Conservation (phyloP, 2,113 vertebrate species). For the Eidolon helvum region DNA sequence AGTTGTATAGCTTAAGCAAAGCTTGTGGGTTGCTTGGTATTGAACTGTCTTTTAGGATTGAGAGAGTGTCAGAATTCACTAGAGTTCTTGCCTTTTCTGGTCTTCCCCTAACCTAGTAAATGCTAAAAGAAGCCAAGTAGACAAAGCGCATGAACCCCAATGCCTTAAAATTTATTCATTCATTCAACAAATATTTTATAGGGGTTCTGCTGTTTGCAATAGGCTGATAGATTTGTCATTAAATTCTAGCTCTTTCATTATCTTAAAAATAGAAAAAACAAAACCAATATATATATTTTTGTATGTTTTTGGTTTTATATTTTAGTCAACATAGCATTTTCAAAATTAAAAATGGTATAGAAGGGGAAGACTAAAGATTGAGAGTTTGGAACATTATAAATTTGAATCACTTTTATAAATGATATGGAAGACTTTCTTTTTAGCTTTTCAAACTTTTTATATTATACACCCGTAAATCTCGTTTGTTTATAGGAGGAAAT, state of each 20-base stretch:
- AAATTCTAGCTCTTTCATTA: background rate
- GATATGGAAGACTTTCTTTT: background rate
- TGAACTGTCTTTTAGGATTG: background rate
- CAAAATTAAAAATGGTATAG: slow-evolving; percentile 3
- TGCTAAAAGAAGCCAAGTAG: background rate
- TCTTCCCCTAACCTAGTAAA: slow-evolving; percentile 23
- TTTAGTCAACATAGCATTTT: slow-evolving; percentile 35
- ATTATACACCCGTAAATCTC: background rate
- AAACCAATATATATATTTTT: background rate
- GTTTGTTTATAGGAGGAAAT: slow-evolving; percentile 38
- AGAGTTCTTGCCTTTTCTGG: background rate
- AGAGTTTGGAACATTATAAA: background rate
- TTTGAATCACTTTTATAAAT: slow-evolving; percentile 10
- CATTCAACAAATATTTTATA: slow-evolving; percentile 10
- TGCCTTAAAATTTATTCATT: slow-evolving; percentile 16
- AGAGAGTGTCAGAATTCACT: background rate
- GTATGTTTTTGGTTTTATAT: background rate
- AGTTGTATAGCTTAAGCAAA: background rate
- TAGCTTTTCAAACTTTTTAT: background rate
- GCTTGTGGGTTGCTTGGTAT: slow-evolving; percentile 11
- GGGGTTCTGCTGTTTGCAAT: background rate
- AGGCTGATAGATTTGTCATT: background rate
- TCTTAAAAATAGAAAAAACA: slow-evolving; percentile 3
- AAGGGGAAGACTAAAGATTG: background rate
- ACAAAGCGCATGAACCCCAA: background rate